Evolutionary conservation across 2,113 vertebrate species (phyloP).

Genomic region (Rutilus rutilus): DNA sequence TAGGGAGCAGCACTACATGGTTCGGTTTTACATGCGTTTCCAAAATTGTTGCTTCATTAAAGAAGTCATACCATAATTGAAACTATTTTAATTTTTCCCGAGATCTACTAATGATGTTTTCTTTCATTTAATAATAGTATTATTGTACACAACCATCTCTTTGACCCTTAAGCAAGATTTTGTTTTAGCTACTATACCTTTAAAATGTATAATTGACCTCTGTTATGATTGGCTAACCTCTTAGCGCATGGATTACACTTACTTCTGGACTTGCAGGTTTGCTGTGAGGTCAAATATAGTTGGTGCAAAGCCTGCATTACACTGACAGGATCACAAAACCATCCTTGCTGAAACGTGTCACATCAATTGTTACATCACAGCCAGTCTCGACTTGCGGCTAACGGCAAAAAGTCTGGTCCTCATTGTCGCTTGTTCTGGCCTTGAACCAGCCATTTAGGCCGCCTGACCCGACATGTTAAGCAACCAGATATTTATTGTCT

Average conservation of each 20-base stretch:
- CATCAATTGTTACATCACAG: slow-evolving; percentile 11
- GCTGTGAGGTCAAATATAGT: neutral
- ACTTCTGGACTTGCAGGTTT: neutral
- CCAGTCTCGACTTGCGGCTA: neutral
- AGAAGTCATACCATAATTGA: neutral
- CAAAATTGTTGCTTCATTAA: neutral
- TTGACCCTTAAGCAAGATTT: neutral
- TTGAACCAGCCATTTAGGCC: neutral
- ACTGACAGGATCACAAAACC: slow-evolving; percentile 6
- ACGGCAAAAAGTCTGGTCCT: slow-evolving; percentile 4
- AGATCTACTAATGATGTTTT: neutral
- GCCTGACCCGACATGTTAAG: neutral
- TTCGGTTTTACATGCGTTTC: slow-evolving; percentile 3
- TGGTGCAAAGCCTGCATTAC: neutral
- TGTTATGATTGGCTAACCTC: slow-evolving; percentile 9
- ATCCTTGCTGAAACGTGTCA: neutral
- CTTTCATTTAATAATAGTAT: neutral
- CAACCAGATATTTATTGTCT: neutral
- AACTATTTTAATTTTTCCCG: neutral
- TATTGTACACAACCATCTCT: neutral
- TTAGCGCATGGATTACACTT: neutral
- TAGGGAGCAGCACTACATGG: neutral
- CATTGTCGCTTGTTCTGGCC: neutral
- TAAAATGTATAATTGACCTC: neutral
- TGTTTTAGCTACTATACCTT: neutral